Evolutionary conservation across 2,113 vertebrate species (phyloP), one percentile per base, ranked within the genome.

Genomic region (Gasterosteus nipponicus): DNA sequence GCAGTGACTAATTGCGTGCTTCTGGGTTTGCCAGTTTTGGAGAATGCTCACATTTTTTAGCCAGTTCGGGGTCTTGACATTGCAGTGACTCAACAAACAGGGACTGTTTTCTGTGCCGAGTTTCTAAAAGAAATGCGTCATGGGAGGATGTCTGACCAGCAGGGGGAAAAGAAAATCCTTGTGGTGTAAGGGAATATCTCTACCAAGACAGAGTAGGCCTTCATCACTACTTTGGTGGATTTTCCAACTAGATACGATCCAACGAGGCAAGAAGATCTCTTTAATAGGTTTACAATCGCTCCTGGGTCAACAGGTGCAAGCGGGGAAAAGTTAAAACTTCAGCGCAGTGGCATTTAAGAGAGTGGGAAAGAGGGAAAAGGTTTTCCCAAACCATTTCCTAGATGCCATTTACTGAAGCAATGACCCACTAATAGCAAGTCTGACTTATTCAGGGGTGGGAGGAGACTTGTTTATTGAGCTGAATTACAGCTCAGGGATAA

Each of bases 1-100:
- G 77, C 86, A 85, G 76, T 76, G 86, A 88, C 87, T 91, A 92
- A 92, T 89, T 92, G 76, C 75, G 1, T 77, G 81, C 89, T 83
- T 86, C 82, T 80, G 79, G 78, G 74, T 78, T 82, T 87, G 88
- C 87, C 85, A 78, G 74, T 77, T 49, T 89, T 91, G 83, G 63
- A 84, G 77, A 84, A 87, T 57, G 76, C 44, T 63, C 75, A 59
- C 67, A 80, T 88, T 89, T 81, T 83, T 82, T 84, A 68, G 74
- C 73, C 64, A 54, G 83, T 77, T 80, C 31, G 64, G 41, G 77
- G 78, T 78, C 73, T 74, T 68, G 63, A 82, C 75, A 77, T 81
- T 75, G 41, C 41, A 70, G 77, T 62, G 58, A 59, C 42, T 33
- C 62, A 80, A 86, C 77, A 84, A 87, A 67, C 68, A 64, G 74